Conservation (phyloP, 1,140 invertebrate species). For the Periplaneta americana region DNA sequence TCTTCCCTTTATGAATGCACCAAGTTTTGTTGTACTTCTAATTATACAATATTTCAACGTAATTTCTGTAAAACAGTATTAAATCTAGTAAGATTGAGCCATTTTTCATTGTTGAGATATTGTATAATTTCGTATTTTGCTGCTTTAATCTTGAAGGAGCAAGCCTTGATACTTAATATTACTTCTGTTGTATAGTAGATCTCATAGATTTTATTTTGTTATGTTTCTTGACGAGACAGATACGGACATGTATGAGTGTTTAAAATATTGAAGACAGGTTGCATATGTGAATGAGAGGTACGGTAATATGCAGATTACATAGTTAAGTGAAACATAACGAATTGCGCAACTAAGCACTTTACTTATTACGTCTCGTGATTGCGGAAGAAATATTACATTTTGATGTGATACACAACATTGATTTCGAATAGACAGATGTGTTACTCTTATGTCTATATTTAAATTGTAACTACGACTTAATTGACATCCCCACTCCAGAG, state of each 20-base stretch:
- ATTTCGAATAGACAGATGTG: no score
- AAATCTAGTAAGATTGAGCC: neutral
- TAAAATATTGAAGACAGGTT: neutral
- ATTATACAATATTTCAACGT: neutral
- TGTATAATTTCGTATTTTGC: neutral
- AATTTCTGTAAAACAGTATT: neutral
- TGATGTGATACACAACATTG: no score
- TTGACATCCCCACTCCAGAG: no score
- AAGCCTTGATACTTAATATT: neutral
- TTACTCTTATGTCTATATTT: no score
- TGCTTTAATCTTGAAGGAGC: neutral
- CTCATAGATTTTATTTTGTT: neutral
- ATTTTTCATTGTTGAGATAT: neutral
- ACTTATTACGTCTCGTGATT: no score
- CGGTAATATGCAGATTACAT: no score
- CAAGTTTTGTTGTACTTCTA: neutral
- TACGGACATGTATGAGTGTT: neutral
- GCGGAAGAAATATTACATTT: no score
- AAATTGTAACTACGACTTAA: no score
- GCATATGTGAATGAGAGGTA: neutral
- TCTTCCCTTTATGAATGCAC: neutral
- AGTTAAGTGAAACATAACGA: no score
- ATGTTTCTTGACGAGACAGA: neutral
- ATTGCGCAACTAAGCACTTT: no score
- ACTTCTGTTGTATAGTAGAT: neutral